These are phyloP conservation scores for Silurus aristotelis DNA, from an alignment of 2,797 vertebrate genomes.

Conservation along the genomic window DNA sequence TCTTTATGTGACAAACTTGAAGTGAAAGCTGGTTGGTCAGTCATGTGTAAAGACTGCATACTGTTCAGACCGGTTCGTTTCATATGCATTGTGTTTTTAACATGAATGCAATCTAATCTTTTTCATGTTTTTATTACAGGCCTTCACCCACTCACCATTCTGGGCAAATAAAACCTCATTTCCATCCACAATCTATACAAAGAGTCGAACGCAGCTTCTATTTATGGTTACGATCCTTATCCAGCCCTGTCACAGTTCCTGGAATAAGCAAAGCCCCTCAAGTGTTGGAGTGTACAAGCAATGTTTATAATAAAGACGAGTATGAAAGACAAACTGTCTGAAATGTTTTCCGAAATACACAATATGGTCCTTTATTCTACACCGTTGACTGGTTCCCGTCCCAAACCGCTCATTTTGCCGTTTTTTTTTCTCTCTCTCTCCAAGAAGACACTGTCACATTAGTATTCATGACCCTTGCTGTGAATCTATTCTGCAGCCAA, in stretches of 20 bases:
- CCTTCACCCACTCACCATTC: not conserved
- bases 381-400: not conserved
- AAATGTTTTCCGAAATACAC: not conserved
- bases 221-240: not conserved
- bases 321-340: not conserved
- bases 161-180: not conserved
- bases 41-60: not conserved
- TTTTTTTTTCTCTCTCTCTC: not conserved
- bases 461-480: constrained; percentile 35
- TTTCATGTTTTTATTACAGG: not conserved
- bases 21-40: not conserved
- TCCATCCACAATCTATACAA: not conserved
- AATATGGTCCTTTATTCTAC: not conserved
- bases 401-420: not conserved
- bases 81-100: not conserved
- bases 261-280: not conserved
- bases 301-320: not conserved
- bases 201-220: not conserved
- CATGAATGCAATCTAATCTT: constrained; percentile 19
- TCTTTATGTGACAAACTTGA: not conserved
- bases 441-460: constrained; percentile 10
- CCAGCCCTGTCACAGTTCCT: not conserved
- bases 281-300: not conserved
- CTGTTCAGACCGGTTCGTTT: constrained; percentile 36
- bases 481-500: constrained; percentile 29